phyloP scores from a whole-genome alignment of 2,797 vertebrate species.

The Esox lucius region DNA sequence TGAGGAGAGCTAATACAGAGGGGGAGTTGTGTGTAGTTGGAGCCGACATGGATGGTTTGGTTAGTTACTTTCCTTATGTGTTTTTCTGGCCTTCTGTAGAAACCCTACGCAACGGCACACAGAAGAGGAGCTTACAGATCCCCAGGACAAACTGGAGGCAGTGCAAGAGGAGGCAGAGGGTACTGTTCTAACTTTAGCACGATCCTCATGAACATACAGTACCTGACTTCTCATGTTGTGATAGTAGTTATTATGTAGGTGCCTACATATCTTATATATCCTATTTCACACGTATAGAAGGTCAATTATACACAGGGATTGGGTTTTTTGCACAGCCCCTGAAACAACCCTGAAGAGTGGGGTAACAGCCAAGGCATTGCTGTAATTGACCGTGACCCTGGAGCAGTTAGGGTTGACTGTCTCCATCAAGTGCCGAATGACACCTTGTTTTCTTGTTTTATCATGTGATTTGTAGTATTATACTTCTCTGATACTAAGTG shows the following conservation, averaged over 20 bases:
- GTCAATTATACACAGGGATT: too few species aligned
- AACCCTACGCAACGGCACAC: slow-evolving; percentile 34
- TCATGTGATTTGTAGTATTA: background rate
- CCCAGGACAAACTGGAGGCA: slow-evolving; percentile 46
- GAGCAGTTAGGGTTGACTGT: too few species aligned
- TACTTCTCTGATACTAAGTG: background rate
- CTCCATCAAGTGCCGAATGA: background rate
- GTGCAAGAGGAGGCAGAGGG: slow-evolving; percentile 58
- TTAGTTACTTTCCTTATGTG: background rate
- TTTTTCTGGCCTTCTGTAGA: slow-evolving; percentile 36
- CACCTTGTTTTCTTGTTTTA: background rate
- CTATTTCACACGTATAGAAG: too few species aligned
- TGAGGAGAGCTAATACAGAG: slow-evolving; percentile 59
- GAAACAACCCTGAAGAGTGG: too few species aligned
- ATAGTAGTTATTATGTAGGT: too few species aligned
- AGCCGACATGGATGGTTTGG: slow-evolving; percentile 5
- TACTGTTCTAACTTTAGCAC: slow-evolving; percentile 18
- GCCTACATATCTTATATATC: too few species aligned
- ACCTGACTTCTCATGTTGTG: too few species aligned
- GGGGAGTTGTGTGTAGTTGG: background rate
- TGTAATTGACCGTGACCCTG: too few species aligned
- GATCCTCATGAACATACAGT: background rate
- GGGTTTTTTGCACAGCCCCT: too few species aligned
- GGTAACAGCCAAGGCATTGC: too few species aligned
- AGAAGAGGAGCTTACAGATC: slow-evolving; percentile 29